phyloP scores from a whole-genome alignment of 2,888 invertebrate genomes.

The Celastrina argiolus region DNA sequence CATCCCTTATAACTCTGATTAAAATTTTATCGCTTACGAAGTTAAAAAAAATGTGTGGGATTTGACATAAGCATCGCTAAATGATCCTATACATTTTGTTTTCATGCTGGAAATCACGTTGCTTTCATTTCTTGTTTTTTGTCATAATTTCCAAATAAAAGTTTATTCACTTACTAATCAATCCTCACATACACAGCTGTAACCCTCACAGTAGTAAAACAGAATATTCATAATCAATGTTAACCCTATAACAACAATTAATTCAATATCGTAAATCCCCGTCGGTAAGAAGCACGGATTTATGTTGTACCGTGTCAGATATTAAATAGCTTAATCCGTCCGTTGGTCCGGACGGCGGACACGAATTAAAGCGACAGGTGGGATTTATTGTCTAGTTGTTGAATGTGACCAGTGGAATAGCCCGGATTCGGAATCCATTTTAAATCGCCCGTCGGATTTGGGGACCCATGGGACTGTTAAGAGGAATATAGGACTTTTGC shows the following conservation, averaged over 20 bases:
- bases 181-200: too few relatives aligned
- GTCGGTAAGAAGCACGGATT: conserved; percentile 19
- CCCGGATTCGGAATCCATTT: conserved; percentile 29
- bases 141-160: too few relatives aligned
- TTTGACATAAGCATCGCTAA: too few relatives aligned
- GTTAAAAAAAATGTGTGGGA: too few relatives aligned
- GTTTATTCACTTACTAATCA: too few relatives aligned
- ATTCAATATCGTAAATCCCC: conserved; percentile 1
- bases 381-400: conserved; percentile 32
- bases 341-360: conserved; percentile 31
- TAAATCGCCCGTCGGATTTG: conserved; percentile 26
- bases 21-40: too few relatives aligned
- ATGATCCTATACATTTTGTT: too few relatives aligned
- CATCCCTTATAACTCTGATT: too few relatives aligned
- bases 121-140: too few relatives aligned
- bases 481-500: not conserved
- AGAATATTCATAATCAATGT: too few relatives aligned
- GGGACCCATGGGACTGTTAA: conserved; percentile 7
- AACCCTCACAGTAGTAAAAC: too few relatives aligned
- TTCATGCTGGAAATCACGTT: too few relatives aligned
- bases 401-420: conserved; percentile 29
- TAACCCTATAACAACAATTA: not conserved
- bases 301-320: conserved; percentile 26
- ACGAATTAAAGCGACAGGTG: conserved; percentile 35
- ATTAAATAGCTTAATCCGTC: conserved; percentile 33